Evolutionary conservation across 2,888 invertebrate species (phyloP).

Genomic region (Thymelicus acteon): DNA sequence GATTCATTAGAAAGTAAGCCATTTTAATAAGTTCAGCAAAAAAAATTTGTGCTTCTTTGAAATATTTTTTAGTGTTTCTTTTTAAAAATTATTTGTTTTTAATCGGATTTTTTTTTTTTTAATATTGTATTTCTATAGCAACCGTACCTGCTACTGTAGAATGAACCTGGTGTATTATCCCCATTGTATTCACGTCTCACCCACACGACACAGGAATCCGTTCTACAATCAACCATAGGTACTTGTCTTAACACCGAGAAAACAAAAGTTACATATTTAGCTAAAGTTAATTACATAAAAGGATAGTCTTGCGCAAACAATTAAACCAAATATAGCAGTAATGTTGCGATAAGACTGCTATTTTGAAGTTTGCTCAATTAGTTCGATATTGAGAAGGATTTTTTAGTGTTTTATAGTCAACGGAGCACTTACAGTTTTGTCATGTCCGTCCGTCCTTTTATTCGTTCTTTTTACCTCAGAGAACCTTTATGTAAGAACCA

Average conservation of each 20-base stretch:
- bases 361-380: constrained; percentile 11
- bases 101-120: too few relatives aligned
- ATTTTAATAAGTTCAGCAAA: too few relatives aligned
- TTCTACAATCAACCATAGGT: background rate
- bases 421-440: too few relatives aligned
- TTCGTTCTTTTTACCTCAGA: too few relatives aligned
- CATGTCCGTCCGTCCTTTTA: too few relatives aligned
- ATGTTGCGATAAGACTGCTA: constrained; percentile 14
- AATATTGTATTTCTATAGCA: background rate
- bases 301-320: constrained; percentile 23
- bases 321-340: constrained; percentile 20
- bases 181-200: constrained; percentile 10
- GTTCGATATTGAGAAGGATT: background rate
- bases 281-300: constrained; percentile 28
- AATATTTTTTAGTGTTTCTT: too few relatives aligned
- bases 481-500: too few relatives aligned
- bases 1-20: too few relatives aligned
- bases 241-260: constrained; percentile 15
- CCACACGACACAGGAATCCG: background rate
- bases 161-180: constrained; percentile 21
- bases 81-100: too few relatives aligned
- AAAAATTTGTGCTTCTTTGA: too few relatives aligned
- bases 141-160: constrained; percentile 19
- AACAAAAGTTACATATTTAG: constrained; percentile 30
- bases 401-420: too few relatives aligned